Conservation (phyloP, 1,140 invertebrate species). For the Oreohelix idahoensis region DNA sequence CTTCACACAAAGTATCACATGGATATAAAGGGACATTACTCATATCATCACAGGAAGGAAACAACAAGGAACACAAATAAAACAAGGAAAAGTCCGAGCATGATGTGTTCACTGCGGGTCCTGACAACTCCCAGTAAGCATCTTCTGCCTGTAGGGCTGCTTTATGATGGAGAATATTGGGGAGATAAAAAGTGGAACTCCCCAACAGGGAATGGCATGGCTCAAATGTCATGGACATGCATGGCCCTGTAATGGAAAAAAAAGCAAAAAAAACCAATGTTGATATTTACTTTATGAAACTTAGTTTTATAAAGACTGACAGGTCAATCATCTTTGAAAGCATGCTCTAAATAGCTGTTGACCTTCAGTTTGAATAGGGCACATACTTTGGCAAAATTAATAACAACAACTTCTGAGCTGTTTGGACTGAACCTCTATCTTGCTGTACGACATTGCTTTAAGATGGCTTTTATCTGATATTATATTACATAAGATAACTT, state of each 20-base stretch:
- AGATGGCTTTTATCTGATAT: too few species aligned
- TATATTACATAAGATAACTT: too few species aligned
- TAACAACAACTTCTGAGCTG: too few species aligned
- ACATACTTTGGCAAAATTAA: too few species aligned
- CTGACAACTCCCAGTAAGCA: neutral
- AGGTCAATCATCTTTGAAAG: too few species aligned
- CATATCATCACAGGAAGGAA: conserved; percentile 26
- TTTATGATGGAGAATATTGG: conserved; percentile 16
- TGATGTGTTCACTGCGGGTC: neutral
- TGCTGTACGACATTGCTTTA: too few species aligned
- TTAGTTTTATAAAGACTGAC: too few species aligned
- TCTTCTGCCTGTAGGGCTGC: neutral
- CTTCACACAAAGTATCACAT: conserved; percentile 24
- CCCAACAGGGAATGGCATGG: conserved; percentile 18
- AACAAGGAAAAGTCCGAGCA: neutral
- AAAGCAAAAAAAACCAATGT: too few species aligned
- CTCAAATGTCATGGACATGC: conserved; percentile 20
- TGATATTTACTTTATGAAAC: too few species aligned
- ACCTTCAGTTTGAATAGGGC: too few species aligned
- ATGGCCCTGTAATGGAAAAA: conserved; percentile 18
- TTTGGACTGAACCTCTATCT: too few species aligned
- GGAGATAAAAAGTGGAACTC: conserved; percentile 23
- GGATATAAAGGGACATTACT: neutral
- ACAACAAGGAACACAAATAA: conserved; percentile 30
- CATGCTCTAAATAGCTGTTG: too few species aligned